Evolutionary conservation across 2,113 vertebrate genomes (phyloP), one percentile per base, ranked within the genome.

Genomic region (Hypomesus transpacificus): DNA sequence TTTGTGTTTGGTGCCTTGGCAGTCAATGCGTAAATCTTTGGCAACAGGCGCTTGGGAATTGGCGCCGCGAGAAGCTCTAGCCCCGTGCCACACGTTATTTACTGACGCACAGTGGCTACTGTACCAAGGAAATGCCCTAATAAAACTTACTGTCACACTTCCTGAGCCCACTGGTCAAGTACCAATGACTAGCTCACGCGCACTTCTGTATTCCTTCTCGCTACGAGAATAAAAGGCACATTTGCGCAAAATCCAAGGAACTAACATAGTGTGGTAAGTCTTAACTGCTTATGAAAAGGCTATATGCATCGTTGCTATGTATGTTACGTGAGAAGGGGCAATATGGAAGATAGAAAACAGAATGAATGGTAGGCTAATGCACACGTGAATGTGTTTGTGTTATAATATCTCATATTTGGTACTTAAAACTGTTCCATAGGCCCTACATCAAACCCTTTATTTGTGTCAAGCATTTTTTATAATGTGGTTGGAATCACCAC

Each of bases 61-160:
- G 24, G 34, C 28, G 20, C 58, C 34, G 60, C 16, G 24, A 34
- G 8, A 56, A 69, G 51, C 39, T 58, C 26, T 28, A 71, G 66
- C 63, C 69, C 60, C 68, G 69, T 71, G 70, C 68, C 67, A 65
- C 64, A 68, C 39, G 71, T 17, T 53, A 16, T 17, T 62, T 31
- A 22, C 22, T 63, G 14, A 18, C 75, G 16, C 31, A 54, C 34
- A 46, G 24, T 53, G 31, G 59, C 64, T 76, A 78, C 77, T 82
- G 68, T 82, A 72, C 65, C 62, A 61, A 78, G 76, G 76, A 81
- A 81, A 84, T 74, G 65, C 61, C 66, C 61, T 73, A 69, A 76
- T 69, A 70, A 63, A 14, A 70, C 56, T 65, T 74, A 69, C 60
- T 74, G 52, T 76, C 69, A 66, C 76, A 81, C 57, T 73, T 78